Percentiles rank a stretch among this genome's conserved stretches.
Evolutionary conservation across 2,888 invertebrate species (phyloP).

Genomic region (Heteromurus nitidus): DNA sequence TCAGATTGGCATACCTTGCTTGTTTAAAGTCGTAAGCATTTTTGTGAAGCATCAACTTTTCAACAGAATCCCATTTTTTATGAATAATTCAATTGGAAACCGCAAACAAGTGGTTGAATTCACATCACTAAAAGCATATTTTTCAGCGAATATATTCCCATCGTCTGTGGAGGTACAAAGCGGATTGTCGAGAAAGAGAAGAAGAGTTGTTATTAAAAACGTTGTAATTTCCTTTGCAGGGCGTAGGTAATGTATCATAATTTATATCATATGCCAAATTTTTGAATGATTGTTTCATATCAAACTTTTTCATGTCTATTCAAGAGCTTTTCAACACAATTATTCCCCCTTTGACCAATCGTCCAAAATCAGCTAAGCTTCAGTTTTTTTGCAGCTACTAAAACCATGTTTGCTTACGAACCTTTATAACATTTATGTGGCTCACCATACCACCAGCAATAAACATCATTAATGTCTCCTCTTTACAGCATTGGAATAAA

Average conservation of each 20-base stretch:
- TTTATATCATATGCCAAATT: background rate
- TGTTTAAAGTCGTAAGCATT: background rate
- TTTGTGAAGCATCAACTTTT: background rate
- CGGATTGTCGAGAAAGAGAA: constrained; percentile 10
- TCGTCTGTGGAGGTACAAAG: background rate
- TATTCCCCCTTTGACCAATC: background rate
- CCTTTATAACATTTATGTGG: no score
- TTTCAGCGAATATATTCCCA: no score
- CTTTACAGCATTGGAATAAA: constrained; percentile 34
- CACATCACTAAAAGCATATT: constrained; percentile 9
- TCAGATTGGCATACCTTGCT: constrained; percentile 42
- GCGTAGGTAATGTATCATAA: background rate
- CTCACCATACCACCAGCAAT: constrained; percentile 34
- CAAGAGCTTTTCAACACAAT: background rate
- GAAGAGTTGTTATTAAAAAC: background rate
- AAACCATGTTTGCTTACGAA: background rate
- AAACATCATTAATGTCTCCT: constrained; percentile 47
- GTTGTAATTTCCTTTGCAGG: constrained; percentile 15
- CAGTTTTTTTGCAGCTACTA: background rate
- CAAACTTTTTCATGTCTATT: background rate
- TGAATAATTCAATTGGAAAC: constrained; percentile 60
- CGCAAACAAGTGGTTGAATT: constrained; percentile 60
- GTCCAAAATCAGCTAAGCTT: background rate
- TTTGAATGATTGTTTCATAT: constrained; percentile 20
- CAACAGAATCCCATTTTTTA: constrained; percentile 25